Evolutionary conservation across 2,797 vertebrate species (phyloP).

Genomic region (Thunnus albacares): DNA sequence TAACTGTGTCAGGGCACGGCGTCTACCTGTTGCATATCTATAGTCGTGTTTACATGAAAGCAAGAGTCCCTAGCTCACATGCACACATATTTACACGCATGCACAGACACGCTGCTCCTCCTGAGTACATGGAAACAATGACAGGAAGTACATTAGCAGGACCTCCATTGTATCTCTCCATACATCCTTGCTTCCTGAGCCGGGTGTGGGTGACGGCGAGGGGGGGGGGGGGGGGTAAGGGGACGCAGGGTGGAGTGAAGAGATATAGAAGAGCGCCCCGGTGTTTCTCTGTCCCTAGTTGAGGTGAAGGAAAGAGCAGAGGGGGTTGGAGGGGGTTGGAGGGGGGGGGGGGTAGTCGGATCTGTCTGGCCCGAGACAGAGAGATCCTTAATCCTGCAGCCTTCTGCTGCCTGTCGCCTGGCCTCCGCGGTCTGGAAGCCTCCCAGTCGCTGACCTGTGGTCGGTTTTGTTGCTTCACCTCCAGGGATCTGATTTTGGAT

Average conservation of each 20-base stretch:
- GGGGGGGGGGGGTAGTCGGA: neutral
- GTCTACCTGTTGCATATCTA: conserved; percentile 20
- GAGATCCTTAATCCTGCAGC: conserved; percentile 77
- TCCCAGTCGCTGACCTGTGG: conserved; percentile 41
- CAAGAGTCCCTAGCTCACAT: conserved; percentile 15
- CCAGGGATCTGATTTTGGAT: conserved; percentile 17
- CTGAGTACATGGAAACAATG: conserved; percentile 61
- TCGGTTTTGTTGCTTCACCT: conserved; percentile 47
- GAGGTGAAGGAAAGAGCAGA: conserved; percentile 19
- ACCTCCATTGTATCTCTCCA: conserved; percentile 78
- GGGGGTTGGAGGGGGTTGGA: neutral
- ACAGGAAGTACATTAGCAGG: conserved; percentile 80
- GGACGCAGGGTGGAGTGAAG: conserved; percentile 27
- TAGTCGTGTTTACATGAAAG: conserved; percentile 54
- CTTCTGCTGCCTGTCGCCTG: conserved; percentile 71
- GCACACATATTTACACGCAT: conserved; percentile 26
- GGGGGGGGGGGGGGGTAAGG: neutral
- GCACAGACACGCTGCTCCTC: conserved; percentile 59
- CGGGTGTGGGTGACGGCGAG: conserved; percentile 40
- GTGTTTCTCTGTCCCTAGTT: conserved; percentile 20
- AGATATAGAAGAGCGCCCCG: conserved; percentile 23
- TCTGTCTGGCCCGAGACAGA: conserved; percentile 67
- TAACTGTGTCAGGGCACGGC: neutral
- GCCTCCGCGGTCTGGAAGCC: conserved; percentile 11
- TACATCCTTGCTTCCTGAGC: conserved; percentile 74